phyloP scores from a whole-genome alignment of 2,797 vertebrate genomes.

The Crocidura indochinensis region DNA sequence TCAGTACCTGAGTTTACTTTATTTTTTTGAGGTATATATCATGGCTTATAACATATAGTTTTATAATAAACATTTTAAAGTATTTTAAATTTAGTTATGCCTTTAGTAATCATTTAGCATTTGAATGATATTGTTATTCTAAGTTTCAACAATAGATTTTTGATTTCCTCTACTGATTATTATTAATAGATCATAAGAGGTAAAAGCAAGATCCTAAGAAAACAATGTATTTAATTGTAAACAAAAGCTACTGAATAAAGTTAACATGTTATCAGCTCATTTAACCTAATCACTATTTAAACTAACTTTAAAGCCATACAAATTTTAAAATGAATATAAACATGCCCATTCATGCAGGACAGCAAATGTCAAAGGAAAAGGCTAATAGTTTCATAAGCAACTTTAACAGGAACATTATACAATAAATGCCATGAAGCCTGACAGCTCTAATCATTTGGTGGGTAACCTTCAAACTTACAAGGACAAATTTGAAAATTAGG shows the following conservation, averaged over 20 bases:
- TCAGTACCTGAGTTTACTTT: not conserved
- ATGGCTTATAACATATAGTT: not conserved
- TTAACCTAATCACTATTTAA: slow-evolving; percentile 81
- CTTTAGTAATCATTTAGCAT: slow-evolving; percentile 5
- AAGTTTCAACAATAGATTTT: slow-evolving; percentile 66
- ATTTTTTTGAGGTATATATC: not conserved
- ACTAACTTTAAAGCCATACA: slow-evolving; percentile 81
- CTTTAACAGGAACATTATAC: slow-evolving; percentile 79
- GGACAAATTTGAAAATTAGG: slow-evolving; percentile 70
- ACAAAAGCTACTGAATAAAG: slow-evolving; percentile 78
- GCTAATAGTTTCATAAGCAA: slow-evolving; percentile 85
- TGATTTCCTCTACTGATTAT: not conserved
- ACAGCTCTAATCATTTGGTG: slow-evolving; percentile 84
- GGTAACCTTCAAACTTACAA: slow-evolving; percentile 86
- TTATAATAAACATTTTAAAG: not conserved
- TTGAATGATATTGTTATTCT: slow-evolving; percentile 66
- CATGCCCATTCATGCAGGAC: slow-evolving; percentile 84
- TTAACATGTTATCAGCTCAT: slow-evolving; percentile 81
- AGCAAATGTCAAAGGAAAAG: slow-evolving; percentile 87
- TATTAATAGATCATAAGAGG: slow-evolving; percentile 69
- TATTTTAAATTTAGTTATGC: slow-evolving; percentile 13
- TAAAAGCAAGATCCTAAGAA: slow-evolving; percentile 74
- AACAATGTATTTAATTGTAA: slow-evolving; percentile 77
- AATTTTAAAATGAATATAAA: slow-evolving; percentile 77
- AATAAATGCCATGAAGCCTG: slow-evolving; percentile 80